Percentiles rank a stretch among this genome's conserved stretches.
phyloP scores from a whole-genome alignment of 2,797 vertebrate species.

The Cygnus olor region DNA sequence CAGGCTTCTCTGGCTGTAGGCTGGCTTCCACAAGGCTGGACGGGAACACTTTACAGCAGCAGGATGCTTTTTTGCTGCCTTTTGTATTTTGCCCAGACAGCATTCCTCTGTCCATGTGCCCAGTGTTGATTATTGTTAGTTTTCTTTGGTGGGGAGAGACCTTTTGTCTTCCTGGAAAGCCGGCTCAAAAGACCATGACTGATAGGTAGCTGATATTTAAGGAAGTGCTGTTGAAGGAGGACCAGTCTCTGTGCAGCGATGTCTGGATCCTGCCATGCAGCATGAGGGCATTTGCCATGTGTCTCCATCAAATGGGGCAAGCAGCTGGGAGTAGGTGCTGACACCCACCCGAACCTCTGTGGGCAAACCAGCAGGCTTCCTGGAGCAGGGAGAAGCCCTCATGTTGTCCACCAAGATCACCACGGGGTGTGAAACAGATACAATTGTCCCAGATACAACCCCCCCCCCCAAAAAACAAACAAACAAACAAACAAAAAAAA shows the following conservation, averaged over 20 bases:
- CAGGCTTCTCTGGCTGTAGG: background rate
- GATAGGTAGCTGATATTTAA: background rate
- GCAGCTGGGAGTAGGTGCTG: background rate
- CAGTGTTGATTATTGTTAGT: background rate
- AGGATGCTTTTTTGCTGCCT: conserved; percentile 42
- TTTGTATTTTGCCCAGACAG: conserved; percentile 37
- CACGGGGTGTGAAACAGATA: background rate
- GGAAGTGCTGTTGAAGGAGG: background rate
- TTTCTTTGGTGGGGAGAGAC: background rate
- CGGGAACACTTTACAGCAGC: background rate
- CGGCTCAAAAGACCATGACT: background rate
- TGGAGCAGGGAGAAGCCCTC: background rate
- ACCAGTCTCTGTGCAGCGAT: rapidly evolving
- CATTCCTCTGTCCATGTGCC: conserved; percentile 20
- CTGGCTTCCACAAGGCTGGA: conserved; percentile 23
- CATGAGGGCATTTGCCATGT: background rate
- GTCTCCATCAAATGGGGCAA: rapidly evolving
- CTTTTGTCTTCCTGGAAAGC: conserved; percentile 42
- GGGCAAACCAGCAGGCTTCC: background rate
- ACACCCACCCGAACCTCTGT: background rate
- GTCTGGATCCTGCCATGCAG: background rate
- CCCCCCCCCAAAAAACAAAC: too few relatives aligned
- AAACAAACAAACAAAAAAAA: background rate
- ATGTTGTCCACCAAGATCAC: background rate
- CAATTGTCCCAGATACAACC: background rate